Conservation (phyloP, 2,797 vertebrate species). For the Synaphobranchus kaupii region DNA sequence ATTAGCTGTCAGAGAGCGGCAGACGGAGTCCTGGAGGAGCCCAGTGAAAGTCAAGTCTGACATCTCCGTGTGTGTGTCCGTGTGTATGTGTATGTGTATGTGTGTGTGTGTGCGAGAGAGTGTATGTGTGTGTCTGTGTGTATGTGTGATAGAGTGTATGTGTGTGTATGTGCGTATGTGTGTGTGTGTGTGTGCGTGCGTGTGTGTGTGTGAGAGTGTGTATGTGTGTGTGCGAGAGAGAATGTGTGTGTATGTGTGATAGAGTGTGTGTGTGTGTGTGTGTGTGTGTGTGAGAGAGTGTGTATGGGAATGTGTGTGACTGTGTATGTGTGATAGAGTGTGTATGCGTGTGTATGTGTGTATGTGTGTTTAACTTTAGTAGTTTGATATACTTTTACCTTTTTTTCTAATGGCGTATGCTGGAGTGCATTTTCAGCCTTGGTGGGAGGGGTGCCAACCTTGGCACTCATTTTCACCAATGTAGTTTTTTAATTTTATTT, state of each 20-base stretch:
- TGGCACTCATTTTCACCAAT: neutral
- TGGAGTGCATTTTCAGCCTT: neutral
- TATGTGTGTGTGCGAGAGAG: too few species aligned
- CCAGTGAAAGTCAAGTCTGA: slow-evolving; percentile 16
- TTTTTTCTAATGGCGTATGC: neutral
- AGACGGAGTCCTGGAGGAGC: neutral
- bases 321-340: too few species aligned
- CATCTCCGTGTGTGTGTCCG: neutral
- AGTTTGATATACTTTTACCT: neutral
- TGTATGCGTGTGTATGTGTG: neutral
- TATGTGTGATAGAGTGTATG: too few species aligned
- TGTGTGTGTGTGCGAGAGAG: neutral
- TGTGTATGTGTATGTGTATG: neutral
- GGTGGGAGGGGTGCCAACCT: neutral
- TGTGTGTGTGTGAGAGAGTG: too few species aligned
- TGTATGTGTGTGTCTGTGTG: too few species aligned
- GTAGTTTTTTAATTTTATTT: neutral
- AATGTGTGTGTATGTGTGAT: neutral
- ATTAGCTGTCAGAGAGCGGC: neutral
- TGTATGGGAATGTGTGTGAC: too few species aligned
- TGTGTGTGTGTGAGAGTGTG: neutral
- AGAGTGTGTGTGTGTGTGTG: too few species aligned
- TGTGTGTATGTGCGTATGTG: neutral
- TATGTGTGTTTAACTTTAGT: neutral
- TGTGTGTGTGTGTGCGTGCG: neutral